These are phyloP conservation scores for Hycleus cichorii DNA, from an alignment of 1,140 invertebrate genomes.

Conservation along the genomic window DNA sequence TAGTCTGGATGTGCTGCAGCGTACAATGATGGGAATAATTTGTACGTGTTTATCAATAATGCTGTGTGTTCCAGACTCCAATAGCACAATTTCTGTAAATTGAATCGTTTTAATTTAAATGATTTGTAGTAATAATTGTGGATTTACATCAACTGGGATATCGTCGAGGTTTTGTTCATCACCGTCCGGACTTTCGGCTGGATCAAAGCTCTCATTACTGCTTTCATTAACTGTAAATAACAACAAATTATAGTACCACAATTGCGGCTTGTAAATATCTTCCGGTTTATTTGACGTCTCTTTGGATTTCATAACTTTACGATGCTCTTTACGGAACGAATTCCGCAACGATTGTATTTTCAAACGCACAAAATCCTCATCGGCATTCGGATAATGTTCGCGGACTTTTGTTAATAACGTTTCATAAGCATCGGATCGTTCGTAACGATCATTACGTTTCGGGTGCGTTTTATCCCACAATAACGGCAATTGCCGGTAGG, in stretches of 20 bases:
- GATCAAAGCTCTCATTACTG: conserved; percentile 7
- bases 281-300: conserved; percentile 5
- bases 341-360: conserved; percentile 22
- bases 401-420: conserved; percentile 18
- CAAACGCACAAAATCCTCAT: conserved; percentile 24
- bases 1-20: background rate
- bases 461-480: conserved; percentile 26
- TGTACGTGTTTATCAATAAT: background rate
- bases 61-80: background rate
- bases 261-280: conserved; percentile 21
- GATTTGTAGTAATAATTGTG: too few species aligned
- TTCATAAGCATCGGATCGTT: conserved; percentile 19
- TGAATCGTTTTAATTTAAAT: too few species aligned
- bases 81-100: background rate
- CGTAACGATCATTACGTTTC: conserved; percentile 18
- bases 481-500: conserved; percentile 19
- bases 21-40: background rate
- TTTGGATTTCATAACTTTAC: conserved; percentile 19
- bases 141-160: too few species aligned
- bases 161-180: background rate
- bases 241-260: conserved; percentile 28
- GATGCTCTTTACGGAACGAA: conserved; percentile 23
- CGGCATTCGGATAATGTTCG: conserved; percentile 23
- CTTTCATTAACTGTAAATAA: conserved; percentile 23
- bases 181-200: background rate